These are phyloP conservation scores for Octomys mimax DNA, from an alignment of 2,797 vertebrate genomes.

Conservation along the genomic window DNA sequence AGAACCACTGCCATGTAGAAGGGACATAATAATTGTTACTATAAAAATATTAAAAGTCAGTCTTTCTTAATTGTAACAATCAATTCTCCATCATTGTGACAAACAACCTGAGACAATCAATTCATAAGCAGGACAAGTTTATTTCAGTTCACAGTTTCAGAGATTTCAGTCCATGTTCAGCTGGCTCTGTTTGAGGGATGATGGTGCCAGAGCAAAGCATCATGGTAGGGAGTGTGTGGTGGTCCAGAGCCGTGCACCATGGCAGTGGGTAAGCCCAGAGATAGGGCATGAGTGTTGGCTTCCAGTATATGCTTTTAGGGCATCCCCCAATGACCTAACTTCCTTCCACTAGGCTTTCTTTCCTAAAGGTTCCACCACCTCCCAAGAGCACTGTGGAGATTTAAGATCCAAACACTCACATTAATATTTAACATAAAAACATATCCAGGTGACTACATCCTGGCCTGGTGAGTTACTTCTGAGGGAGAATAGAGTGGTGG, in stretches of 20 bases:
- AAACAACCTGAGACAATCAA: neutral
- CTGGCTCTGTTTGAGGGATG: neutral
- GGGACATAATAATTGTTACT: neutral
- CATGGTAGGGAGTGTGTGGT: too few relatives aligned
- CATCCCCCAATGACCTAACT: neutral
- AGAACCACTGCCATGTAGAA: neutral
- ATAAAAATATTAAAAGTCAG: neutral
- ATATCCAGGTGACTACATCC: neutral
- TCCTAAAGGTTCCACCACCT: neutral
- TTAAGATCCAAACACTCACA: neutral
- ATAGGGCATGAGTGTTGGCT: neutral
- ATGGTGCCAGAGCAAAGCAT: neutral
- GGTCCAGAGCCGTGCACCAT: neutral
- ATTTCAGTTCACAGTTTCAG: neutral
- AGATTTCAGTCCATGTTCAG: neutral
- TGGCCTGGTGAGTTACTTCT: neutral
- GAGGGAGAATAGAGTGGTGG: accelerated
- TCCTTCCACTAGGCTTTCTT: neutral
- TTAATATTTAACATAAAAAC: neutral
- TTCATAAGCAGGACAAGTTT: neutral
- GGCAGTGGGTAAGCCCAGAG: neutral
- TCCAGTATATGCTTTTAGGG: neutral
- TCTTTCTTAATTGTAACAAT: neutral
- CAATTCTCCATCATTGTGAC: neutral
- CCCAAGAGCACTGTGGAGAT: neutral